Evolutionary conservation across 2,113 vertebrate species (phyloP).

Genomic region (Tachysurus vachellii): DNA sequence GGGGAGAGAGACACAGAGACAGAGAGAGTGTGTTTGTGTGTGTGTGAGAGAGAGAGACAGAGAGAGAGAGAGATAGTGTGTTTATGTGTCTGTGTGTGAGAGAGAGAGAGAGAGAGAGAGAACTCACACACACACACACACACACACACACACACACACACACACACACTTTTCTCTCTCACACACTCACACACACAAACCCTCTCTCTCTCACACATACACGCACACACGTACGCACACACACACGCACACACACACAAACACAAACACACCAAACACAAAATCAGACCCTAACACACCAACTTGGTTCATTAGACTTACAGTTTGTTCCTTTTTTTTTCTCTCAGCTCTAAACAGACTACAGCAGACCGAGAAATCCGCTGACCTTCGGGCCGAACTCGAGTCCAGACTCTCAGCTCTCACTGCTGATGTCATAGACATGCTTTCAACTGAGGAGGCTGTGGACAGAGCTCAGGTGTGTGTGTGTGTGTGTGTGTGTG

Average conservation of each 20-base stretch:
- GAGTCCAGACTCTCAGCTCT: conserved; percentile 19
- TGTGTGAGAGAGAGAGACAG: neutral
- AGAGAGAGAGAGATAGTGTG: neutral
- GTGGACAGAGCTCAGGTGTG: conserved; percentile 35
- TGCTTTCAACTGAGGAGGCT: neutral
- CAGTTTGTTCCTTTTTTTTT: neutral
- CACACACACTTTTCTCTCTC: too few relatives aligned
- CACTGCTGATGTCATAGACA: neutral
- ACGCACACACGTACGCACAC: too few relatives aligned
- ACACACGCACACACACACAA: neutral
- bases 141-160: too few relatives aligned
- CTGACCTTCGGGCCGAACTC: neutral
- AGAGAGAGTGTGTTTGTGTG: too few relatives aligned
- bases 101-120: too few relatives aligned
- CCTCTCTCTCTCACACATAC: too few relatives aligned
- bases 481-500: conserved; percentile 16
- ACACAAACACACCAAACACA: neutral
- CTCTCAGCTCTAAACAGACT: conserved; percentile 28
- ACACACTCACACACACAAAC: too few relatives aligned
- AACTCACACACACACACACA: neutral
- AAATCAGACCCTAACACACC: neutral
- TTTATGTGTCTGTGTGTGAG: neutral
- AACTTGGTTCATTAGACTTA: neutral
- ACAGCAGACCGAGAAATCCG: neutral
- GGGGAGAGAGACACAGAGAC: neutral